Evolutionary conservation across 2,888 invertebrate species (phyloP).

Genomic region (Meloe dianella): DNA sequence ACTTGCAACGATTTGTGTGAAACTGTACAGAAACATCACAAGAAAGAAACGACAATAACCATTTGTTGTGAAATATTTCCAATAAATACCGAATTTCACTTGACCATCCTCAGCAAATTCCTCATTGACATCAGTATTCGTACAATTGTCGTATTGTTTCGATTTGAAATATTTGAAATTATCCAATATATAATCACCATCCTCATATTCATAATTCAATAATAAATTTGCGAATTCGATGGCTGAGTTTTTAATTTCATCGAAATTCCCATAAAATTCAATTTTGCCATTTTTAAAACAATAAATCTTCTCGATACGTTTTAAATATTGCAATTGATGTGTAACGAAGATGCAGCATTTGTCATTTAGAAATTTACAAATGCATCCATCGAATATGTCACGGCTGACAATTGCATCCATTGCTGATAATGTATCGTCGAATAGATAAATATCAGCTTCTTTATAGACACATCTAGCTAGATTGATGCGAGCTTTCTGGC

Average conservation of each 20-base stretch:
- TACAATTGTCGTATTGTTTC: conserved; percentile 36
- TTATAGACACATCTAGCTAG: conserved; percentile 79
- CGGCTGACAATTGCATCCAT: conserved; percentile 80
- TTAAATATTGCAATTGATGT: conserved; percentile 81
- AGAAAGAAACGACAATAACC: conserved; percentile 66
- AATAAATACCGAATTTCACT: conserved; percentile 68
- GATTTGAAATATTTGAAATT: conserved; percentile 29
- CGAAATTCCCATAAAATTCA: conserved; percentile 58
- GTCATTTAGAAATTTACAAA: conserved; percentile 62
- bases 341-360: conserved; percentile 80
- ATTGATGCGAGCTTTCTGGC: conserved; percentile 80
- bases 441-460: conserved; percentile 75
- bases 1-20: conserved; percentile 75
- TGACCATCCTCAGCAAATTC: conserved; percentile 41
- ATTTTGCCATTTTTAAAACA: conserved; percentile 69
- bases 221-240: conserved; percentile 63
- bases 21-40: conserved; percentile 68
- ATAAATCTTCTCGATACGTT: conserved; percentile 69
- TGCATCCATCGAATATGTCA: conserved; percentile 77
- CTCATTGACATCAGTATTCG: conserved; percentile 31
- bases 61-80: conserved; percentile 75
- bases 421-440: conserved; percentile 82
- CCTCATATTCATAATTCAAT: conserved; percentile 50
- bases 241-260: conserved; percentile 60
- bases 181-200: conserved; percentile 34